Conservation (phyloP, 1,140 invertebrate species). For the Philopotamus ludificatus region DNA sequence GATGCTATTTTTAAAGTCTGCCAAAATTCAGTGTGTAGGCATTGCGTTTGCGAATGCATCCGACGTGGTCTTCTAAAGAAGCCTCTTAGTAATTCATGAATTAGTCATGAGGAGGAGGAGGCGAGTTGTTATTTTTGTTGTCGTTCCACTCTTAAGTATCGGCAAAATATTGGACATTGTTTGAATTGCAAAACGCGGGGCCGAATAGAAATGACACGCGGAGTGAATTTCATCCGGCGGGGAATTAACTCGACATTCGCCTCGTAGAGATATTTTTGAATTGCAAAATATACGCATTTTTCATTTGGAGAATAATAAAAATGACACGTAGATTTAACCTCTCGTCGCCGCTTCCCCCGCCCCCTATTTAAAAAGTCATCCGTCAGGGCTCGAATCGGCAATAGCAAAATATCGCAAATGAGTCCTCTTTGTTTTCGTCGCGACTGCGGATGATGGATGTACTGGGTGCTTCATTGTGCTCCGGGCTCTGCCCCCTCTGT, state of each 20-base stretch:
- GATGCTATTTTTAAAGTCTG: too few relatives aligned
- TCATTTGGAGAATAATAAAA: too few relatives aligned
- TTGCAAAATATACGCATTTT: neutral
- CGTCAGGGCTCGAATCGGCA: neutral
- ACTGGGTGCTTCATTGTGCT: neutral
- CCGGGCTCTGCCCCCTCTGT: neutral
- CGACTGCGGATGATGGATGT: slow-evolving; percentile 11
- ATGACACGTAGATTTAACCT: neutral
- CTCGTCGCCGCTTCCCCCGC: neutral
- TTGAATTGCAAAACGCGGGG: too few relatives aligned
- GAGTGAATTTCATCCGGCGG: too few relatives aligned
- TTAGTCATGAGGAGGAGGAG: neutral
- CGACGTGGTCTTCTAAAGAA: neutral
- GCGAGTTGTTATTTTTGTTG: neutral
- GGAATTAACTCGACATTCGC: too few relatives aligned
- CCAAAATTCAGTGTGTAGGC: too few relatives aligned
- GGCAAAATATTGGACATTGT: neutral
- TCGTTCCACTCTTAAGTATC: neutral
- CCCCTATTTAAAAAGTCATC: too few relatives aligned
- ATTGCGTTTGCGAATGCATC: neutral
- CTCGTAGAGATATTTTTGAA: too few relatives aligned
- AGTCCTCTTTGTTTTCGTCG: slow-evolving; percentile 2
- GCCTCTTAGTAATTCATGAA: neutral
- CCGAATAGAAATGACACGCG: too few relatives aligned
- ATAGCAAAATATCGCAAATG: slow-evolving; percentile 10